Percentiles rank a stretch among this genome's conserved stretches.
Evolutionary conservation across 2,113 vertebrate species (phyloP).

Genomic region (Atherinomorus stipes): DNA sequence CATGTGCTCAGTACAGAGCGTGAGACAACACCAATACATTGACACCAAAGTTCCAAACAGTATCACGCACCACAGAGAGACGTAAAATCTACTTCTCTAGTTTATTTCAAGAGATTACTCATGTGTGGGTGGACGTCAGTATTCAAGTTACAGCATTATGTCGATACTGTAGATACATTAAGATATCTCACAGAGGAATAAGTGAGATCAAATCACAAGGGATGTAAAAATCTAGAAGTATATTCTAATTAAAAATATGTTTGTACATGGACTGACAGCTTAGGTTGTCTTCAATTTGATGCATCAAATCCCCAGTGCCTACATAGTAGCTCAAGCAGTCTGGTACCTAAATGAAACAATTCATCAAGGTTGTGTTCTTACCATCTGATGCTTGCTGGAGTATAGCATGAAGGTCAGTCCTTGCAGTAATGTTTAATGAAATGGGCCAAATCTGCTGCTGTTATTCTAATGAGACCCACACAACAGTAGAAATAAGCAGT

Average conservation of each 20-base stretch:
- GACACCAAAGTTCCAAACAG: conserved; percentile 70
- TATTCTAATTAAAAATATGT: conserved; percentile 38
- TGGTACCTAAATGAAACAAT: conserved; percentile 55
- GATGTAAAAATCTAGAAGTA: conserved; percentile 23
- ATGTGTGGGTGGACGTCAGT: conserved; percentile 26
- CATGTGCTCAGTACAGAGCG: conserved; percentile 72
- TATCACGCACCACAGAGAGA: conserved; percentile 45
- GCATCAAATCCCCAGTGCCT: conserved; percentile 81
- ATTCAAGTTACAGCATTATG: conserved; percentile 21
- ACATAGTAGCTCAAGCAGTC: conserved; percentile 67
- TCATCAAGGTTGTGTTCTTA: conserved; percentile 52
- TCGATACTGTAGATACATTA: conserved; percentile 12
- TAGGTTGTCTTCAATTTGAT: conserved; percentile 65
- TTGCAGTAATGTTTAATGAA: conserved; percentile 29
- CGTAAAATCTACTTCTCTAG: conserved; percentile 17
- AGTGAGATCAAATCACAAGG: conserved; percentile 28
- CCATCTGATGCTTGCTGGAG: conserved; percentile 41
- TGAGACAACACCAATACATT: conserved; percentile 61
- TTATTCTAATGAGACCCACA: conserved; percentile 19
- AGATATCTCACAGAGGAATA: conserved; percentile 15
- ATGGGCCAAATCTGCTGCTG: conserved; percentile 46
- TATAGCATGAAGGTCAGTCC: conserved; percentile 29
- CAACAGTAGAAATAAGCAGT: conserved; percentile 25
- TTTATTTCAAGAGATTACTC: conserved; percentile 52
- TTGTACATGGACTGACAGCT: conserved; percentile 60